A percentile compares a stretch with the other conserved stretches of the same genome.
These are phyloP conservation scores for Hippocampus guttulatus DNA, from an alignment of 2,113 vertebrate genomes.

Conservation along the genomic window DNA sequence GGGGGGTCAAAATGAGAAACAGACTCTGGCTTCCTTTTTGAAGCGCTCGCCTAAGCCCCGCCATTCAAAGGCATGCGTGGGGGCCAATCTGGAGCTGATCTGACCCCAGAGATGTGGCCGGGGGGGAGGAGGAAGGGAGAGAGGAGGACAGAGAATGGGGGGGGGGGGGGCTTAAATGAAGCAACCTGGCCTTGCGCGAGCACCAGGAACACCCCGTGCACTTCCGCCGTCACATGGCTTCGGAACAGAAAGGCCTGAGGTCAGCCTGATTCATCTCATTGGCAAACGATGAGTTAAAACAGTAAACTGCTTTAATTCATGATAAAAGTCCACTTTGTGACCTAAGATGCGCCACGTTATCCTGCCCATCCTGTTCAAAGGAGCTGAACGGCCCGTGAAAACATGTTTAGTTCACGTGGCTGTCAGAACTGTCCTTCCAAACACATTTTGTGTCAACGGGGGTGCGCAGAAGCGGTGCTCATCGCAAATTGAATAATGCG, in stretches of 20 bases:
- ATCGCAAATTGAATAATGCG: no score
- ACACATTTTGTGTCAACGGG: background rate
- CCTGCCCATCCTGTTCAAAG: background rate
- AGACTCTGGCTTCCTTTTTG: constrained; percentile 79
- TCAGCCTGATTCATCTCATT: background rate
- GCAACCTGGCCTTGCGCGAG: constrained; percentile 53
- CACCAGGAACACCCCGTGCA: constrained; percentile 39
- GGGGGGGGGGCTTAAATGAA: background rate
- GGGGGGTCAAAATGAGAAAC: constrained; percentile 78
- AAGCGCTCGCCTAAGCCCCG: constrained; percentile 71
- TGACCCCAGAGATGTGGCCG: constrained; percentile 67
- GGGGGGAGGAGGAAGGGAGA: constrained; percentile 27
- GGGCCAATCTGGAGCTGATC: constrained; percentile 72
- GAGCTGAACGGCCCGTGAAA: background rate
- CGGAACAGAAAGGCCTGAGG: constrained; percentile 32
- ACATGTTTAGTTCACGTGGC: background rate
- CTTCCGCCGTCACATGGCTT: constrained; percentile 47
- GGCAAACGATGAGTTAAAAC: background rate
- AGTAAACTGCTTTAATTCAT: background rate
- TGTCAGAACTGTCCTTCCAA: background rate
- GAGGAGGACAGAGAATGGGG: constrained; percentile 25
- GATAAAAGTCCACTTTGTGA: background rate
- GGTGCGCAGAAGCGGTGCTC: no score
- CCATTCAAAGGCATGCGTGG: constrained; percentile 73
- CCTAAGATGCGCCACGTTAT: background rate